Evolutionary conservation across 2,113 vertebrate genomes (phyloP).

Genomic region (Narcine bancroftii): DNA sequence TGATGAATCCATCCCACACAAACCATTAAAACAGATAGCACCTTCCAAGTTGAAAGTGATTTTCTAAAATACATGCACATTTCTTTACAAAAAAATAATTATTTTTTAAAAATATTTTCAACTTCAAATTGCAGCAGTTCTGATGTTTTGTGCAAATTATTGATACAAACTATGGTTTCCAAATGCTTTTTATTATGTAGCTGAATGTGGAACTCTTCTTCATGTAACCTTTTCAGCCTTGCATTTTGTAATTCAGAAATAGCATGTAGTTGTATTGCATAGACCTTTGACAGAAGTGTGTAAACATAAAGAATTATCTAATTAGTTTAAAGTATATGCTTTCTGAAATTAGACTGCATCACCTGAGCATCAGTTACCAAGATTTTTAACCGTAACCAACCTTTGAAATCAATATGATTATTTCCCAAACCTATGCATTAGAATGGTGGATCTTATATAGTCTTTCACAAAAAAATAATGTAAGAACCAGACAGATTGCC

Average conservation of each 20-base stretch:
- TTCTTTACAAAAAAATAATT: constrained; percentile 9
- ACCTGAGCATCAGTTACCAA: not conserved
- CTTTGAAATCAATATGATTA: not conserved
- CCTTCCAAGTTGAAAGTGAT: not conserved
- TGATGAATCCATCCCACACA: not conserved
- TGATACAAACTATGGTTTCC: not conserved
- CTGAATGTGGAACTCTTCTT: not conserved
- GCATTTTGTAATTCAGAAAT: not conserved
- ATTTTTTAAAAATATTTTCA: not conserved
- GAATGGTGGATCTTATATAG: not conserved
- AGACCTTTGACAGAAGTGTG: not conserved
- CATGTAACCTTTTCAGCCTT: not conserved
- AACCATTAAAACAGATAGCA: not conserved
- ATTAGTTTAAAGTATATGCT: not conserved
- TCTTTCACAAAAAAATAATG: not conserved
- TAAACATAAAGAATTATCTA: not conserved
- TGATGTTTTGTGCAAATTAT: not conserved
- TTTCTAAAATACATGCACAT: not conserved
- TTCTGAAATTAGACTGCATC: not conserved
- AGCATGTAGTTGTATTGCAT: not conserved
- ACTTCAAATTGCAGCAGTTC: not conserved
- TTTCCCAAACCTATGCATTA: not conserved
- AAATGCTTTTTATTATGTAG: not conserved
- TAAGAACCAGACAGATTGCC: no score
- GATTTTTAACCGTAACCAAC: not conserved